Conservation (phyloP, 2,113 vertebrate species). For the Anguilla rostrata region DNA sequence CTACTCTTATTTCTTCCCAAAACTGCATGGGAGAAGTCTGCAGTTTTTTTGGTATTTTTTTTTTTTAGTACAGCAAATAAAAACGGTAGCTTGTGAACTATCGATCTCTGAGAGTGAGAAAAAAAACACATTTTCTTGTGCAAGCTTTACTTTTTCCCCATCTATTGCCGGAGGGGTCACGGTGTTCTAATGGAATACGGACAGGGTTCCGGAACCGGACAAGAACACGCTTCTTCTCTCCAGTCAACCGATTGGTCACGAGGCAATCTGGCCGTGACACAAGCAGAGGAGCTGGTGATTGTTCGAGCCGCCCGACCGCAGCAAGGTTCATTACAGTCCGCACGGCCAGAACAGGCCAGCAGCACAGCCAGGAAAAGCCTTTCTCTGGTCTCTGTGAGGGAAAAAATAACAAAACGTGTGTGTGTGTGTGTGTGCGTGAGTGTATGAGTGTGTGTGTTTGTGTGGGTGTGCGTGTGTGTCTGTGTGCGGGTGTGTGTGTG, state of each 20-base stretch:
- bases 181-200: neutral
- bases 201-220: neutral
- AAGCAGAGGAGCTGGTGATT: neutral
- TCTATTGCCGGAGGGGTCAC: neutral
- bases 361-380: too few species aligned
- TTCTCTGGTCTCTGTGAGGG: too few species aligned
- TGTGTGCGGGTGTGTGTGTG: too few species aligned
- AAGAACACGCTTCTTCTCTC: neutral
- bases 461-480: too few species aligned
- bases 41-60: too few species aligned
- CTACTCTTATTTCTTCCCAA: neutral
- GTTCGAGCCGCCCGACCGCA: neutral
- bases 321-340: neutral
- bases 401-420: too few species aligned
- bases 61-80: neutral
- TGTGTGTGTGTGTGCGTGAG: too few species aligned
- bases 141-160: neutral
- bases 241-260: neutral
- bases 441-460: too few species aligned
- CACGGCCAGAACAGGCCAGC: too few species aligned
- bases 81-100: neutral
- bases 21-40: neutral
- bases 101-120: neutral
- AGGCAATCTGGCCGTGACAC: neutral
- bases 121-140: neutral